Conservation (phyloP, 2,888 invertebrate species). For the Eledone cirrhosa region DNA sequence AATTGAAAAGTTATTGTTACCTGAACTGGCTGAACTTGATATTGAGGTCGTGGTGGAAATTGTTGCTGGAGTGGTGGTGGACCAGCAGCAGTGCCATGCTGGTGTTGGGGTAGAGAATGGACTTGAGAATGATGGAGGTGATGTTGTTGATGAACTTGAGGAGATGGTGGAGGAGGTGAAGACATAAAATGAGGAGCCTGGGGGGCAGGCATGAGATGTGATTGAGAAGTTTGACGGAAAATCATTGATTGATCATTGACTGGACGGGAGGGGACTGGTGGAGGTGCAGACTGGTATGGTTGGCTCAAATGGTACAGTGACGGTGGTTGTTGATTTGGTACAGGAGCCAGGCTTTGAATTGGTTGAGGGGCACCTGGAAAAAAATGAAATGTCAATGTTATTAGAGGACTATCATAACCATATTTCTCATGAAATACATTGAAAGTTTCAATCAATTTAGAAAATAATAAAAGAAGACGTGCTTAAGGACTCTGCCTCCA, state of each 20-base stretch:
- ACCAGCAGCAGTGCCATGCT: neutral
- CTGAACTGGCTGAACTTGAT: constrained; percentile 18
- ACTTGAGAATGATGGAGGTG: constrained; percentile 14
- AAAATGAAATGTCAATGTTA: neutral
- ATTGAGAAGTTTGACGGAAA: constrained; percentile 20
- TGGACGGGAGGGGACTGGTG: constrained; percentile 13
- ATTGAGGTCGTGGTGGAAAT: constrained; percentile 12
- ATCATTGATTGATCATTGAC: constrained; percentile 1
- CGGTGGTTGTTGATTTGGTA: constrained; percentile 27
- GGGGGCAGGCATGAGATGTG: constrained; percentile 27
- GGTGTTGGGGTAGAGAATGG: constrained; percentile 3
- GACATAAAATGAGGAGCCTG: constrained; percentile 22
- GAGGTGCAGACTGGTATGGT: constrained; percentile 1
- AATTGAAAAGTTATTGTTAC: too few species aligned
- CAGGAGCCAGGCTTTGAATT: constrained; percentile 23
- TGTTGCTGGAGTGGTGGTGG: constrained; percentile 1
- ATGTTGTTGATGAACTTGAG: constrained; percentile 10
- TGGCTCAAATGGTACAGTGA: constrained; percentile 2
- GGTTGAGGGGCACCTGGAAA: constrained; percentile 20
- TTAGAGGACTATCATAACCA: neutral
- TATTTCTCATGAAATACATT: neutral
- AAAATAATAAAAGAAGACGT: too few species aligned
- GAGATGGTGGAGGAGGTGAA: constrained; percentile 22
- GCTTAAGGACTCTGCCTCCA: too few species aligned
- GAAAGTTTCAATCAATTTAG: too few species aligned